Base-by-base conservation (phyloP, 2,797 vertebrate species). In the Notoglanidium macrostoma region DNA sequence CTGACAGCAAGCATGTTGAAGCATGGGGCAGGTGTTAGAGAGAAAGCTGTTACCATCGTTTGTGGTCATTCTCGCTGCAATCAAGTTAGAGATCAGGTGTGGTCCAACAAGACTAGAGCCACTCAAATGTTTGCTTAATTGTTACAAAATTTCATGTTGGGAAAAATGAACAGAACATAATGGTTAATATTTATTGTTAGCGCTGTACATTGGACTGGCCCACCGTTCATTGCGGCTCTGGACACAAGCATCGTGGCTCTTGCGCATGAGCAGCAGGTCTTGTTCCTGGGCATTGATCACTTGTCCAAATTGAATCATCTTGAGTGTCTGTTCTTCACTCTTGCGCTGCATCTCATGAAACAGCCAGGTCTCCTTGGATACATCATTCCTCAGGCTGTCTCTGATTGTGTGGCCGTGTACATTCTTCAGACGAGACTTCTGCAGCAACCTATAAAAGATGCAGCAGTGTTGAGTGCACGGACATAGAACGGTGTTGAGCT, bases 221-320 rank as follows among this genome's bases (percentile, higher is more conserved):
- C 93, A 99, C 98, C 97, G 95, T 76, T 96, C 94, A 11, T 96
- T 96, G 83, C 95, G 94, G 55, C 90, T 93, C 91, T 96, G 92
- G 49, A 96, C 19, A 0, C 91, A 94, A 57, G 88, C 92, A 54
- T 97, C 92, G 0, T 95, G 95, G 77, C 91, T 96, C 88, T 95
- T 96, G 40, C 87, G 94, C 8, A 97, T 92, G 46, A 95, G 95
- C 59, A 95, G 89, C 84, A 96, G 94, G 26, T 95, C 93, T 73
- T 96, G 92, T 87, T 98, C 96, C 0, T 95, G 92, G 40, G 26
- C 5, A 77, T 94, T 93, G 85, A 97, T 93, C 17, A 44, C 92
- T 86, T 91, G 87, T 44, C 94, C 92, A 4, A 98, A 96, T 54
- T 91, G 95, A 87, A 94, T 91, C 11, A 97, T 87, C 55, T 95